A percentile compares a stretch with the other conserved stretches of the same genome.
Conservation (phyloP, 1,140 invertebrate genomes). For the Drosophila yakuba region DNA sequence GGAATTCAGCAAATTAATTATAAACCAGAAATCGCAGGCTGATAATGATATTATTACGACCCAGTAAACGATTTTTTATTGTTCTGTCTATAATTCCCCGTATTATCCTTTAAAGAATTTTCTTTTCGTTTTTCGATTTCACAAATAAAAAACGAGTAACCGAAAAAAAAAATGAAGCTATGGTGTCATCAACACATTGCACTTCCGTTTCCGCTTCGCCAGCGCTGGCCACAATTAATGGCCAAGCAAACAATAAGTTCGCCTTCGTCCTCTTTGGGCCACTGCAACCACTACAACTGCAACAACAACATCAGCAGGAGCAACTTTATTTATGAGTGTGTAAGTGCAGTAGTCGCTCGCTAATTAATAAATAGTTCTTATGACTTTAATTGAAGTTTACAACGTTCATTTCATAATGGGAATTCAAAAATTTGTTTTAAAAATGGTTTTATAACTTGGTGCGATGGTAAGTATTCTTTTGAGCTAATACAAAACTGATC, state of each 20-base stretch:
- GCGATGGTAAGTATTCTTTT: too few species aligned
- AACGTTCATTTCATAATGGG: not conserved
- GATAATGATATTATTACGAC: too few species aligned
- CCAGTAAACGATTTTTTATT: not conserved
- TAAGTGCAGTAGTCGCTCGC: conserved; percentile 14
- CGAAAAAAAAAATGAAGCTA: conserved; percentile 21
- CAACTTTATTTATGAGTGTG: conserved; percentile 28
- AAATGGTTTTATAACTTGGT: too few species aligned
- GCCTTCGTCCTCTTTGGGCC: conserved; percentile 22
- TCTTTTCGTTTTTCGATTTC: conserved; percentile 16
- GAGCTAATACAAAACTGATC: too few species aligned
- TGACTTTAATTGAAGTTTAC: not conserved
- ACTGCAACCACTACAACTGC: conserved; percentile 14
- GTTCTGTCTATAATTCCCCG: not conserved
- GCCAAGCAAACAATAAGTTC: conserved; percentile 57
- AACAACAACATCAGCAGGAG: conserved; percentile 11
- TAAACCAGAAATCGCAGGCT: not conserved
- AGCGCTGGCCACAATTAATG: conserved; percentile 51
- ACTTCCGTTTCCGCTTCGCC: conserved; percentile 65
- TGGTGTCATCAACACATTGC: conserved; percentile 74
- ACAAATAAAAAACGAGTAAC: conserved; percentile 23
- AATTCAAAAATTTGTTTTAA: too few species aligned
- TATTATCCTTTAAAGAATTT: too few species aligned
- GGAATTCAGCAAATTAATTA: not conserved
- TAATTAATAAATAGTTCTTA: not conserved